A percentile compares a stretch with the other conserved stretches of the same genome.
Evolutionary conservation across 2,888 invertebrate genomes (phyloP).

Genomic region (Slavum lentiscoides): DNA sequence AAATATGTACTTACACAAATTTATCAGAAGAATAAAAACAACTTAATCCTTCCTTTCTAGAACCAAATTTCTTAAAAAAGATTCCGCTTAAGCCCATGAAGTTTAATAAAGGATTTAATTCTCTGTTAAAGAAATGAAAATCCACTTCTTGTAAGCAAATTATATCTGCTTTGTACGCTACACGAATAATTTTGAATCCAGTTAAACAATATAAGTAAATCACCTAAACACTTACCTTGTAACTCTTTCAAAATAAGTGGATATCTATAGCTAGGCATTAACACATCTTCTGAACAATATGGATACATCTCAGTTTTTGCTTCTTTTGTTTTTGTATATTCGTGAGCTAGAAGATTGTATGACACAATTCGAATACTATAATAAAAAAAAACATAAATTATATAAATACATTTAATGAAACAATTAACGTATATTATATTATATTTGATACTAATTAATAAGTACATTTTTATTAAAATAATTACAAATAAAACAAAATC

Average conservation of each 20-base stretch:
- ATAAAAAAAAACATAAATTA: conserved; percentile 55
- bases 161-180: conserved; percentile 88
- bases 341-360: conserved; percentile 90
- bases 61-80: conserved; percentile 73
- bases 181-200: conserved; percentile 46
- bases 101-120: conserved; percentile 65
- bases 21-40: conserved; percentile 66
- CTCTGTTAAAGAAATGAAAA: conserved; percentile 71
- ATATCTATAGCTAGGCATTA: conserved; percentile 83
- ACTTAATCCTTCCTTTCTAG: conserved; percentile 78
- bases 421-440: neutral
- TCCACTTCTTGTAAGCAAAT: conserved; percentile 94
- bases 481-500: too few relatives aligned
- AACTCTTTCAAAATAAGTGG: conserved; percentile 83
- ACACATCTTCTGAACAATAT: conserved; percentile 81
- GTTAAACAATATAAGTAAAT: conserved; percentile 12
- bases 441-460: too few relatives aligned
- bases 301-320: conserved; percentile 75
- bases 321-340: conserved; percentile 84
- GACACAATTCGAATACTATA: conserved; percentile 77
- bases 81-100: conserved; percentile 64
- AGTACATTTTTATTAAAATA: too few relatives aligned
- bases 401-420: neutral
- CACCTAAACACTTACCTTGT: conserved; percentile 64
- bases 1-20: conserved; percentile 26